Conservation (phyloP, 2,113 vertebrate species). For the Gobiocypris rarus region DNA sequence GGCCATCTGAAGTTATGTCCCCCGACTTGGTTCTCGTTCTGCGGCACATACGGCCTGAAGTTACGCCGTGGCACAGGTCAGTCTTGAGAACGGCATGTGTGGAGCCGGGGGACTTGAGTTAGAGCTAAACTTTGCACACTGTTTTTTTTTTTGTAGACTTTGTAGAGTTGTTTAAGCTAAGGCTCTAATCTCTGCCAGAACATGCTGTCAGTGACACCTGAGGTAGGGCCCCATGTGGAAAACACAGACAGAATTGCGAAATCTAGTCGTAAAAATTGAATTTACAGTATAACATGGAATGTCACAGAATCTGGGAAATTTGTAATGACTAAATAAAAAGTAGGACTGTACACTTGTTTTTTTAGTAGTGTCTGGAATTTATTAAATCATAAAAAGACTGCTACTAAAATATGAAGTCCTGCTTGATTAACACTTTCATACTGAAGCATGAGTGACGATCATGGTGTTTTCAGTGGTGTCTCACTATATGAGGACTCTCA, state of each 20-base stretch:
- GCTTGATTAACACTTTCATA: no score
- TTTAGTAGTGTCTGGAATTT: no score
- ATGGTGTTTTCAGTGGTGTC: no score
- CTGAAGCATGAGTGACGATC: no score
- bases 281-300: no score
- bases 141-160: neutral
- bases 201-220: neutral
- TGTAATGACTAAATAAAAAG: neutral
- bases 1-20: conserved; percentile 40
- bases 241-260: neutral
- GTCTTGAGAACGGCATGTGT: neutral
- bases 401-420: no score
- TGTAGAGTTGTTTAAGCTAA: neutral
- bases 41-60: neutral
- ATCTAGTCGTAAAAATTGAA: neutral
- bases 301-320: neutral
- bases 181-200: no score
- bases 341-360: neutral
- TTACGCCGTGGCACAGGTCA: neutral
- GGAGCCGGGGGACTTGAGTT: neutral
- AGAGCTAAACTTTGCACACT: neutral
- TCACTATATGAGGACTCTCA: neutral
- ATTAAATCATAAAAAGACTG: no score
- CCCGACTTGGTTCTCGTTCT: neutral
- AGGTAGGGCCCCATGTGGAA: neutral